Conservation (phyloP, 2,113 vertebrate genomes). For the Megalops atlanticus region DNA sequence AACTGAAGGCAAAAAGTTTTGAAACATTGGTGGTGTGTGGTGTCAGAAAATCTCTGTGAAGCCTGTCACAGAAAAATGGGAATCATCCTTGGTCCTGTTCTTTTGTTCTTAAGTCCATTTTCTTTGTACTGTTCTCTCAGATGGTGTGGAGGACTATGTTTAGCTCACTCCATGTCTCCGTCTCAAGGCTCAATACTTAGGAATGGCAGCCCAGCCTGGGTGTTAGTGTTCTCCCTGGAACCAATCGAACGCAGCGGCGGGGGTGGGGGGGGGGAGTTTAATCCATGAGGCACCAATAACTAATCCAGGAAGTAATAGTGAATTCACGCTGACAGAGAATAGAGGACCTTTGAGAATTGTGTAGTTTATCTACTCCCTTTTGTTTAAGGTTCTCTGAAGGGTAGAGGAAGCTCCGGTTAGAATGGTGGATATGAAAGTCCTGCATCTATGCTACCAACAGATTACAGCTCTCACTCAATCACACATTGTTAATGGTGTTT, state of each 20-base stretch:
- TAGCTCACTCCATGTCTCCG: conserved; percentile 2
- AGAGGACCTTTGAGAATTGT: conserved; percentile 23
- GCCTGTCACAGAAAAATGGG: background rate
- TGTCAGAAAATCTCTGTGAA: conserved; percentile 9
- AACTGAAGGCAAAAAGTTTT: background rate
- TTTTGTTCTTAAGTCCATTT: background rate
- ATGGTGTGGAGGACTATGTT: background rate
- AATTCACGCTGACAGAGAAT: conserved; percentile 36
- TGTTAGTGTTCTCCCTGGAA: conserved; percentile 22
- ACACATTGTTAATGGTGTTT: background rate
- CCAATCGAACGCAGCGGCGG: conserved; percentile 36
- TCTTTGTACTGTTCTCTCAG: background rate
- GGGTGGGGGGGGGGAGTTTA: conserved; percentile 10
- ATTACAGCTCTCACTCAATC: conserved; percentile 1
- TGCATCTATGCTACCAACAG: background rate
- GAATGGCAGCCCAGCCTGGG: conserved; percentile 28
- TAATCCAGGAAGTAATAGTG: conserved; percentile 38
- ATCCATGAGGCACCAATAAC: conserved; percentile 44
- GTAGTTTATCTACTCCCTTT: conserved; percentile 14
- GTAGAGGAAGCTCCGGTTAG: background rate
- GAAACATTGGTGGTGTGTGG: background rate
- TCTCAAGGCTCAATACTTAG: conserved; percentile 31
- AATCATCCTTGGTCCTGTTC: conserved; percentile 19
- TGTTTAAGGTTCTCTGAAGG: background rate
- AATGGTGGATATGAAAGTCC: background rate